Evolutionary conservation across 2,113 vertebrate species (phyloP).

Genomic region (Rhinopomastus cyanomelas): DNA sequence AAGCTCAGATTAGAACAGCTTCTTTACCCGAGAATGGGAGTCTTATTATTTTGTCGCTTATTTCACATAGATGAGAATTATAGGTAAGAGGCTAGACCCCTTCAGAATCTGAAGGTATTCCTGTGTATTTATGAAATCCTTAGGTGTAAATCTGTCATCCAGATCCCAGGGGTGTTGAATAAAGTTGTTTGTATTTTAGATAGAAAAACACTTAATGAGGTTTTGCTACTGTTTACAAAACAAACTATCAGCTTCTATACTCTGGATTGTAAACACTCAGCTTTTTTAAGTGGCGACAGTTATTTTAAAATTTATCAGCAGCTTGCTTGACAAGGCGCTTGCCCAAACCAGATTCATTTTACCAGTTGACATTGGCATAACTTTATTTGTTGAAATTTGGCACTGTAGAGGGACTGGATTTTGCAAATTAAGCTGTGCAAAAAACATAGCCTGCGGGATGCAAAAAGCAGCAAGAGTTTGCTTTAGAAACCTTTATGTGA

Average conservation of each 20-base stretch:
- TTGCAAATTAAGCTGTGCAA: neutral
- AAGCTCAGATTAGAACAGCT: conserved; percentile 22
- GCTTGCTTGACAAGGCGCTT: conserved; percentile 11
- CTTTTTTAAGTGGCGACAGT: neutral
- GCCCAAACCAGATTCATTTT: neutral
- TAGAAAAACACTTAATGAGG: neutral
- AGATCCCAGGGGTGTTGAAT: neutral
- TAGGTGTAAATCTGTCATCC: conserved; percentile 23
- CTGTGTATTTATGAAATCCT: neutral
- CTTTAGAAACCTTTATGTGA: neutral
- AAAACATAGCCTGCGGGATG: neutral
- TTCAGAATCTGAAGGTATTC: neutral
- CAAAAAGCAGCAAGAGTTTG: neutral
- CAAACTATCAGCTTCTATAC: neutral
- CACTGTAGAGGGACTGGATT: neutral
- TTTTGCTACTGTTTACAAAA: conserved; percentile 27
- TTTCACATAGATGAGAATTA: neutral
- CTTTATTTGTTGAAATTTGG: neutral
- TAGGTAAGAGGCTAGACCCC: conserved; percentile 16
- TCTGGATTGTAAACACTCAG: conserved; percentile 2
- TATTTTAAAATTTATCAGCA: conserved; percentile 3
- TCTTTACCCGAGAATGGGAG: conserved; percentile 49
- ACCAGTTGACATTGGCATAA: neutral
- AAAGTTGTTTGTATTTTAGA: conserved; percentile 23
- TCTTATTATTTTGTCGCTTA: conserved; percentile 3